phyloP scores from a whole-genome alignment of 2,888 invertebrate genomes.

The Saturnia japonica region DNA sequence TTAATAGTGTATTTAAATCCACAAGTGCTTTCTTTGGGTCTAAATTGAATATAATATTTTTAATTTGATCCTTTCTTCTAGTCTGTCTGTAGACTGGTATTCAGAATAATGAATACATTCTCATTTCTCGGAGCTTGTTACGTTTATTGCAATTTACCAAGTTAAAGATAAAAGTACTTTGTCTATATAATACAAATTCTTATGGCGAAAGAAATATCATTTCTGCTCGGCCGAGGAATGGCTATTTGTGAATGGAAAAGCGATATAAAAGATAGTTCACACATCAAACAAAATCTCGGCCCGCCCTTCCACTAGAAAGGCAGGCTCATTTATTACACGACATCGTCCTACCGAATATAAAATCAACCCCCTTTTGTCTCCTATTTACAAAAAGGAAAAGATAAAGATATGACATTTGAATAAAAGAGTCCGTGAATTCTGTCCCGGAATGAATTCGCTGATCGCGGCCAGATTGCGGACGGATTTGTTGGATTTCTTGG shows the following conservation, averaged over 20 bases:
- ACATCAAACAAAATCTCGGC: slow-evolving; percentile 11
- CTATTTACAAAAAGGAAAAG: slow-evolving; percentile 51
- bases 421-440: slow-evolving; percentile 42
- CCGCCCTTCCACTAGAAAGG: slow-evolving; percentile 25
- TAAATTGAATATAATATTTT: no score
- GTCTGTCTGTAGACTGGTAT: no score
- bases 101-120: not conserved
- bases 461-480: slow-evolving; percentile 23
- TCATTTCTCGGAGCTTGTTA: not conserved
- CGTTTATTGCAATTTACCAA: not conserved
- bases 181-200: not conserved
- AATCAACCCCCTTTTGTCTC: slow-evolving; percentile 45
- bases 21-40: no score
- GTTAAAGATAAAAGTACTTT: not conserved
- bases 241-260: not conserved
- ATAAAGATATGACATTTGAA: slow-evolving; percentile 53
- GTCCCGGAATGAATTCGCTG: slow-evolving; percentile 38
- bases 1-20: no score
- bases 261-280: slow-evolving; percentile 7
- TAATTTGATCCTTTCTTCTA: no score
- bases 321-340: slow-evolving; percentile 33
- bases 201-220: not conserved
- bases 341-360: slow-evolving; percentile 30
- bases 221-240: slow-evolving; percentile 4
- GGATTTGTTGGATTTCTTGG: slow-evolving; percentile 16